Evolutionary conservation across 2,888 invertebrate genomes (phyloP).

Genomic region (Polyploca ridens): DNA sequence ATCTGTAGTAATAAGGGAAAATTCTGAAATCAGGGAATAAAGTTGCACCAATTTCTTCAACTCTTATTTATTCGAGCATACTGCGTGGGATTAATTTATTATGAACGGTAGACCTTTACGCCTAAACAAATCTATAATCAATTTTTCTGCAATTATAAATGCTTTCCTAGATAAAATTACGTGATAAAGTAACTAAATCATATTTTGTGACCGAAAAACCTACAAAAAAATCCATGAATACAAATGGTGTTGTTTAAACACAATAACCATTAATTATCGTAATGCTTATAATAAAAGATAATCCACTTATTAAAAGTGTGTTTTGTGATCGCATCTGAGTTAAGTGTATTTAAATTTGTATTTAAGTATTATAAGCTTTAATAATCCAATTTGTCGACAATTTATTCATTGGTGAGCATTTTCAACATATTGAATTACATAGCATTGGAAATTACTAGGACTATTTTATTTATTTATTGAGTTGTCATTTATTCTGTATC

Average conservation of each 20-base stretch:
- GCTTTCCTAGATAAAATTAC: neutral
- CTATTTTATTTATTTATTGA: neutral
- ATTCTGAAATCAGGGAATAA: too few relatives aligned
- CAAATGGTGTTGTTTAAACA: neutral
- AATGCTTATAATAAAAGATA: neutral
- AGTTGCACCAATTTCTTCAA: too few relatives aligned
- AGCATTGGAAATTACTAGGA: neutral
- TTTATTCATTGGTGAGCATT: neutral
- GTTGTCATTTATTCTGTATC: too few relatives aligned
- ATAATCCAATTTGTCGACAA: neutral
- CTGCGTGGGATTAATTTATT: neutral
- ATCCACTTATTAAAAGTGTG: slow-evolving; percentile 1
- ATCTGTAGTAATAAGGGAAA: too few relatives aligned
- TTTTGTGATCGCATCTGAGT: too few relatives aligned
- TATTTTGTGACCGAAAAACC: neutral
- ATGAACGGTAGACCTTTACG: neutral
- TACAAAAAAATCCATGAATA: neutral
- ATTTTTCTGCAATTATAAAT: neutral
- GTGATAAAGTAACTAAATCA: neutral
- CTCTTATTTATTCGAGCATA: too few relatives aligned
- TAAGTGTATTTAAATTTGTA: slow-evolving; percentile 2
- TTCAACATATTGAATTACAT: neutral
- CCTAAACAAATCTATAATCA: neutral
- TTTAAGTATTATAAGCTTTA: neutral
- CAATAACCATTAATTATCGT: neutral